These are phyloP conservation scores for Gymnosoma rotundatum DNA, from an alignment of 2,888 invertebrate genomes.

Conservation along the genomic window DNA sequence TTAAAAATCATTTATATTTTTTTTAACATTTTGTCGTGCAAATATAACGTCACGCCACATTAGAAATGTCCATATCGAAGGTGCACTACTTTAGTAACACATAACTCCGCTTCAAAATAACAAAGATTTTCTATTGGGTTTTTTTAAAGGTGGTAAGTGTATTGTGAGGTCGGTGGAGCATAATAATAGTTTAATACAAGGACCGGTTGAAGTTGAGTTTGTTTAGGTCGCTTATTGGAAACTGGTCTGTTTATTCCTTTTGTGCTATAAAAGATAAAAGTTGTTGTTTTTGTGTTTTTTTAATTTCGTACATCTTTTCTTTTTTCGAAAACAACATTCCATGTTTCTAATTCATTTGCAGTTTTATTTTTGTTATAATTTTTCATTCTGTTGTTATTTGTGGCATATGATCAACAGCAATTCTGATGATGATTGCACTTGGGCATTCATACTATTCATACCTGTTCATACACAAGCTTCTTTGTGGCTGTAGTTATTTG, in stretches of 20 bases:
- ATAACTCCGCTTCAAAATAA: not conserved
- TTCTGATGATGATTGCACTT: slow-evolving; percentile 79
- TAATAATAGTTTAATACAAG: slow-evolving; percentile 52
- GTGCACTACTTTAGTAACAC: too few relatives aligned
- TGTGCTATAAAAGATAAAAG: slow-evolving; percentile 18
- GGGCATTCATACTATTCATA: slow-evolving; percentile 74
- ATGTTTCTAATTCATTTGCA: slow-evolving; percentile 59
- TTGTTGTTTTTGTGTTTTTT: slow-evolving; percentile 4
- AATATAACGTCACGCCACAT: too few relatives aligned
- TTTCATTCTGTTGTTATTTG: slow-evolving; percentile 49
- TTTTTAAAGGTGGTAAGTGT: not conserved
- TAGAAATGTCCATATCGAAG: too few relatives aligned
- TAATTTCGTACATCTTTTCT: slow-evolving; percentile 4
- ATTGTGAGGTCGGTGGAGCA: slow-evolving; percentile 59
- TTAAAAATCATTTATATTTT: too few relatives aligned
- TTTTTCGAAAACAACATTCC: slow-evolving; percentile 63
- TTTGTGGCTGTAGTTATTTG: slow-evolving; percentile 53
- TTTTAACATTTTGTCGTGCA: too few relatives aligned
- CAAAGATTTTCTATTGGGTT: slow-evolving; percentile 40
- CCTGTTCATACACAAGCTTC: slow-evolving; percentile 70
- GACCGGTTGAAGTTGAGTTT: slow-evolving; percentile 63
- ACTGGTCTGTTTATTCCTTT: slow-evolving; percentile 51
- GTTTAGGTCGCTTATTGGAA: slow-evolving; percentile 58
- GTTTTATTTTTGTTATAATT: slow-evolving; percentile 45
- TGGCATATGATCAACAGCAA: slow-evolving; percentile 78